Evolutionary conservation across 2,113 vertebrate species (phyloP).

Genomic region (Astur gentilis): DNA sequence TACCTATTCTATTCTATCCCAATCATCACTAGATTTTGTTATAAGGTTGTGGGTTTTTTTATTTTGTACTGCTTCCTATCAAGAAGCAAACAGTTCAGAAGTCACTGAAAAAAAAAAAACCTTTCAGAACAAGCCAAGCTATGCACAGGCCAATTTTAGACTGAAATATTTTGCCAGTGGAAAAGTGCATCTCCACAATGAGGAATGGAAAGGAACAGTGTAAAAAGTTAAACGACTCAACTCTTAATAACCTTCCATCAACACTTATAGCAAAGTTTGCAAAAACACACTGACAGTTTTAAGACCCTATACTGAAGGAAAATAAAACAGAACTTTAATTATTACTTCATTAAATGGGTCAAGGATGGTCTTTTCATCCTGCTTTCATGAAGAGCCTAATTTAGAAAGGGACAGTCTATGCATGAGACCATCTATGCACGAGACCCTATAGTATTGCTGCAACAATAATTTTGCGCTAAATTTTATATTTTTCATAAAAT

Average conservation of each 20-base stretch:
- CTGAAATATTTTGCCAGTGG: neutral
- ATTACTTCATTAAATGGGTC: neutral
- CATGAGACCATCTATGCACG: neutral
- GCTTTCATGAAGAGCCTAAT: neutral
- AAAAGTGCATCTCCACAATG: neutral
- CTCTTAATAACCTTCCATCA: neutral
- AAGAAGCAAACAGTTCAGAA: neutral
- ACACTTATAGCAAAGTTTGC: neutral
- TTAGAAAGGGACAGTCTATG: neutral
- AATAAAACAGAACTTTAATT: neutral
- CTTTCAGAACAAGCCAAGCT: neutral
- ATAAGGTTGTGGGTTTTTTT: neutral
- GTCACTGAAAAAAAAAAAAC: neutral
- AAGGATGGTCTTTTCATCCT: neutral
- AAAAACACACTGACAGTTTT: neutral
- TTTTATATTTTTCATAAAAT: neutral
- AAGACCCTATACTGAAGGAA: neutral
- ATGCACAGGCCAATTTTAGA: neutral
- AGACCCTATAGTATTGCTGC: neutral
- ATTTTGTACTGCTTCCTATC: neutral
- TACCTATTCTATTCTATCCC: neutral
- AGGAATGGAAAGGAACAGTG: neutral
- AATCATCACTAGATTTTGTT: neutral
- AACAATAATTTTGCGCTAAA: neutral
- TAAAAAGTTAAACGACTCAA: neutral